Evolutionary conservation across 2,113 vertebrate genomes (phyloP).

Genomic region (Mesoclemmys tuberculata): DNA sequence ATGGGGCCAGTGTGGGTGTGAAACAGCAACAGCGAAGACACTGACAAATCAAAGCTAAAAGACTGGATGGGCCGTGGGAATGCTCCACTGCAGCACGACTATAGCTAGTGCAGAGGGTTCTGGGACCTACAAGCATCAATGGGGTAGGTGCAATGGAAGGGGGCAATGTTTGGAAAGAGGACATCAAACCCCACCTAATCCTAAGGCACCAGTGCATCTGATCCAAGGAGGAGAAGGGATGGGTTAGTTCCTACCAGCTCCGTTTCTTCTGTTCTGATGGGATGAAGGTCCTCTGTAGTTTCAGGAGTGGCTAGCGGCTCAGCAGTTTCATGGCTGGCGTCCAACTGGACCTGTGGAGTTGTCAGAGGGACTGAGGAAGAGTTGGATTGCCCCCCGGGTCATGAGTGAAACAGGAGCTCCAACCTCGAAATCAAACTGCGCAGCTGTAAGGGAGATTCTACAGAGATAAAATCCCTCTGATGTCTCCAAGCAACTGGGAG

Average conservation of each 20-base stretch:
- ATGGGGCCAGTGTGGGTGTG: not conserved
- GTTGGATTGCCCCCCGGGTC: not conserved
- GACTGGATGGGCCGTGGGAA: not conserved
- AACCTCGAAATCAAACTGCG: not conserved
- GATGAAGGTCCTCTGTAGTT: not conserved
- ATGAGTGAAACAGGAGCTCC: not conserved
- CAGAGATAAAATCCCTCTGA: not conserved
- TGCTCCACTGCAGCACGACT: not conserved
- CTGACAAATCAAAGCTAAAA: fast-evolving
- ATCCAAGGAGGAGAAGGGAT: not conserved
- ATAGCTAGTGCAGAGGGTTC: not conserved
- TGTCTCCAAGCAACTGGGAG: not conserved
- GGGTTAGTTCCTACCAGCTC: not conserved
- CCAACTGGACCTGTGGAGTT: not conserved
- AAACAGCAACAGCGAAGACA: fast-evolving
- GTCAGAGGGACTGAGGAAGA: not conserved
- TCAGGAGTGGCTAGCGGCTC: not conserved
- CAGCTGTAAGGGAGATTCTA: not conserved
- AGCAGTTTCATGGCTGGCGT: not conserved
- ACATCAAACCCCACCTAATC: not conserved
- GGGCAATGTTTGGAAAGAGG: not conserved
- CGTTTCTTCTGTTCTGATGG: not conserved
- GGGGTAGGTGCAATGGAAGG: not conserved
- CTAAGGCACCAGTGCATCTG: not conserved
- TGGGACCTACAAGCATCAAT: not conserved